phyloP scores from a whole-genome alignment of 2,888 invertebrate genomes.

The Morpho achilles region DNA sequence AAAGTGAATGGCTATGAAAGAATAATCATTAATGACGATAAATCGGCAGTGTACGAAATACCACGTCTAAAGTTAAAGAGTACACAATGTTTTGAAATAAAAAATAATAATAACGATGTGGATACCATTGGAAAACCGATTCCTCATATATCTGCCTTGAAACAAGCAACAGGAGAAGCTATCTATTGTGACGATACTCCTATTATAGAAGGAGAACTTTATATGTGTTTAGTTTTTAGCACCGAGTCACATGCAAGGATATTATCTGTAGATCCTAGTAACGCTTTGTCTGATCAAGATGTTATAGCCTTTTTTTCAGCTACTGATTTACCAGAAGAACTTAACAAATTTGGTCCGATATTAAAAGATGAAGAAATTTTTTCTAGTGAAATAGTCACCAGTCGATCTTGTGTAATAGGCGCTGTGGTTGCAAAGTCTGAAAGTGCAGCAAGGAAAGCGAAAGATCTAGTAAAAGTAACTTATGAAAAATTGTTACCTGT shows the following conservation, averaged over 20 bases:
- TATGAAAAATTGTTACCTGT: constrained; percentile 89
- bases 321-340: constrained; percentile 83
- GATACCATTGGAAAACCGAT: constrained; percentile 90
- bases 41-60: constrained; percentile 56
- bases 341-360: constrained; percentile 84
- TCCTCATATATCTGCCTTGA: constrained; percentile 88
- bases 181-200: constrained; percentile 94
- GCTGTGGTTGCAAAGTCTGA: constrained; percentile 89
- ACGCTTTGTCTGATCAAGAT: constrained; percentile 86
- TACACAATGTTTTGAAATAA: constrained; percentile 83
- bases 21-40: constrained; percentile 29
- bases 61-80: constrained; percentile 68
- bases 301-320: constrained; percentile 88
- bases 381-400: constrained; percentile 83
- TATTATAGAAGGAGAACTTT: constrained; percentile 84
- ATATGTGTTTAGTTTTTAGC: constrained; percentile 87
- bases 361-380: constrained; percentile 92
- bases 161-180: constrained; percentile 96
- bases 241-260: constrained; percentile 90
- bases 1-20: constrained; percentile 32
- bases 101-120: constrained; percentile 58
- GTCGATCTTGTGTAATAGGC: constrained; percentile 89
- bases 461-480: constrained; percentile 84
- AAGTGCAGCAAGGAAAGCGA: constrained; percentile 87
- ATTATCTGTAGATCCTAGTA: constrained; percentile 84